phyloP scores from a whole-genome alignment of 2,888 invertebrate species.

The Odontothrips loti region DNA sequence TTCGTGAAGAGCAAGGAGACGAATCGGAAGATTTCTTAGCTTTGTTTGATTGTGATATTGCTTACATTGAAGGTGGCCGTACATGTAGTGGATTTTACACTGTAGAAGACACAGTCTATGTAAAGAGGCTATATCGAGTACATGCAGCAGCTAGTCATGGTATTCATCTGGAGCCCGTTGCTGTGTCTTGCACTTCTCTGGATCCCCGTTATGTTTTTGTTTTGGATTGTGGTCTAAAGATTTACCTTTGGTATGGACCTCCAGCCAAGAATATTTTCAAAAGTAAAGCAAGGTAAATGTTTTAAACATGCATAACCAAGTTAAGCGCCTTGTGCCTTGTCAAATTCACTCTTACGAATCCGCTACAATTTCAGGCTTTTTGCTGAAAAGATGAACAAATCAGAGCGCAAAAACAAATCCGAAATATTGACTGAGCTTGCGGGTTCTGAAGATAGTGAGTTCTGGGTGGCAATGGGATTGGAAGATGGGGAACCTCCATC shows the following conservation, averaged over 20 bases:
- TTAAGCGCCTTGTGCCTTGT: background rate
- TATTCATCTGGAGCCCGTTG: slow-evolving; percentile 85
- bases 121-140: slow-evolving; percentile 79
- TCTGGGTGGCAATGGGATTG: slow-evolving; percentile 72
- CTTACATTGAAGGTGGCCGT: slow-evolving; percentile 96
- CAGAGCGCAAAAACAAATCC: slow-evolving; percentile 92
- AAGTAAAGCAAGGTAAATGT: slow-evolving; percentile 62
- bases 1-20: slow-evolving; percentile 94
- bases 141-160: slow-evolving; percentile 77
- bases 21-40: slow-evolving; percentile 94
- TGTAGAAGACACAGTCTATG: slow-evolving; percentile 85
- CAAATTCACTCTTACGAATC: background rate
- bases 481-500: slow-evolving; percentile 52
- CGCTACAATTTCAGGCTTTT: slow-evolving; percentile 58
- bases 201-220: slow-evolving; percentile 92
- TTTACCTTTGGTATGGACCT: slow-evolving; percentile 89
- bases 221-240: slow-evolving; percentile 77
- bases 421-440: slow-evolving; percentile 81
- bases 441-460: slow-evolving; percentile 76
- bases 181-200: slow-evolving; percentile 63
- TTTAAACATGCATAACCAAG: slow-evolving; percentile 29
- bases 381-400: slow-evolving; percentile 98
- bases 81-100: slow-evolving; percentile 97
- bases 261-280: slow-evolving; percentile 82
- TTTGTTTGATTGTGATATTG: slow-evolving; percentile 83